Evolutionary conservation across 2,888 invertebrate genomes (phyloP).

Genomic region (Lampropteryx suffumata): DNA sequence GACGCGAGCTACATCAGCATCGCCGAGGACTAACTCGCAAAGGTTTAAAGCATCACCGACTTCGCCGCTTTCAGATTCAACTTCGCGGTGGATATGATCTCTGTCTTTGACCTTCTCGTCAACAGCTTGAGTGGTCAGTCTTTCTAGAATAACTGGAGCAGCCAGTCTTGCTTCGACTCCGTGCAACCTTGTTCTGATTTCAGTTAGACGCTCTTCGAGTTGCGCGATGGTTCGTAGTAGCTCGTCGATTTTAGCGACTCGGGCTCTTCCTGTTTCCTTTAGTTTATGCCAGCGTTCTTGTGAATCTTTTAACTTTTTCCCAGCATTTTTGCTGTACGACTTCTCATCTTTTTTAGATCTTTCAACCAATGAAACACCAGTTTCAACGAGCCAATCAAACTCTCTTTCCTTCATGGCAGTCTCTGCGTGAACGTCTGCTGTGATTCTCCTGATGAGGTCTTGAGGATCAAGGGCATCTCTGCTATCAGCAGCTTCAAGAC

Average conservation of each 20-base stretch:
- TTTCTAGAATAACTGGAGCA: conserved; percentile 86
- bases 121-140: conserved; percentile 84
- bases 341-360: conserved; percentile 85
- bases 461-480: conserved; percentile 86
- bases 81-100: conserved; percentile 87
- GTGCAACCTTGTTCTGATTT: conserved; percentile 88
- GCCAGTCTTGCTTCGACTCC: conserved; percentile 87
- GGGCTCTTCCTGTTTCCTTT: conserved; percentile 84
- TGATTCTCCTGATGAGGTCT: conserved; percentile 87
- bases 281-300: conserved; percentile 87
- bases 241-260: conserved; percentile 88
- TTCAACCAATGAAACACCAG: conserved; percentile 86
- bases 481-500: conserved; percentile 83
- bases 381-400: conserved; percentile 88
- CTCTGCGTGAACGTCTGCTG: conserved; percentile 89
- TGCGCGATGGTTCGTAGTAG: conserved; percentile 87
- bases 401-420: conserved; percentile 89
- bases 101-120: conserved; percentile 88
- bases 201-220: conserved; percentile 87
- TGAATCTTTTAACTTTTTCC: conserved; percentile 83
- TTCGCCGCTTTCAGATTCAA: conserved; percentile 90
- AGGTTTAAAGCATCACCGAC: conserved; percentile 91
- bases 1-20: conserved; percentile 87
- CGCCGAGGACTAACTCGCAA: conserved; percentile 89
- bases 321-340: conserved; percentile 73